Percentiles rank a stretch among this genome's conserved stretches.
Conservation (phyloP, 2,888 invertebrate species). For the Conistra vaccinii region DNA sequence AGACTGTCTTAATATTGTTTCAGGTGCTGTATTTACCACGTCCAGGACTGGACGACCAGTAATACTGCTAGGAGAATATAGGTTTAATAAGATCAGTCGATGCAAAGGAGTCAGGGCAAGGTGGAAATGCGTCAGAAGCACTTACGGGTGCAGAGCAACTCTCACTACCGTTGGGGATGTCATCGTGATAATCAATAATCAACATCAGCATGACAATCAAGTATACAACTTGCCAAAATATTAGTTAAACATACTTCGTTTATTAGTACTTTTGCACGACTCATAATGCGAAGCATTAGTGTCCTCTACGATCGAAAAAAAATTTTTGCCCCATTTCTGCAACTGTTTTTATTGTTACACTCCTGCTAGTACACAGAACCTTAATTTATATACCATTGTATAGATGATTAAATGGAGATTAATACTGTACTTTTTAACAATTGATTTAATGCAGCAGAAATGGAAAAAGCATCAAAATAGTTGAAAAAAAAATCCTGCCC, state of each 20-base stretch:
- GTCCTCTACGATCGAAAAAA: too few species aligned
- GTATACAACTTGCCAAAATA: background rate
- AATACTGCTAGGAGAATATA: slow-evolving; percentile 71
- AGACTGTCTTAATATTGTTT: slow-evolving; percentile 1
- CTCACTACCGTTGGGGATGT: slow-evolving; percentile 71
- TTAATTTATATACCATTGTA: too few species aligned
- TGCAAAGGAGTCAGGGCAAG: slow-evolving; percentile 67
- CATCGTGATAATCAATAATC: slow-evolving; percentile 63
- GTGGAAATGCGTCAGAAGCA: slow-evolving; percentile 76
- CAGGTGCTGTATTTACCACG: slow-evolving; percentile 39
- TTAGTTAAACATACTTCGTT: background rate
- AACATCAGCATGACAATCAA: slow-evolving; percentile 21
- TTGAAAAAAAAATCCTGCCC: too few species aligned
- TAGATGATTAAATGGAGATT: too few species aligned
- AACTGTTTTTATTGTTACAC: too few species aligned
- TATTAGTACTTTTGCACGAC: too few species aligned
- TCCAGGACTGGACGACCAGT: slow-evolving; percentile 72
- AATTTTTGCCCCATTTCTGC: too few species aligned
- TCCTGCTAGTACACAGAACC: too few species aligned
- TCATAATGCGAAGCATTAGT: too few species aligned
- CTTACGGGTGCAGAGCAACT: slow-evolving; percentile 73
- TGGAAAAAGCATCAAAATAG: too few species aligned
- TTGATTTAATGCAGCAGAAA: too few species aligned
- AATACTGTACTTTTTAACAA: too few species aligned
- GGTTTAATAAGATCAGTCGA: slow-evolving; percentile 73